These are phyloP conservation scores for Montipora capitata DNA, from an alignment of 92 coral and sea anemone species.

Conservation along the genomic window DNA sequence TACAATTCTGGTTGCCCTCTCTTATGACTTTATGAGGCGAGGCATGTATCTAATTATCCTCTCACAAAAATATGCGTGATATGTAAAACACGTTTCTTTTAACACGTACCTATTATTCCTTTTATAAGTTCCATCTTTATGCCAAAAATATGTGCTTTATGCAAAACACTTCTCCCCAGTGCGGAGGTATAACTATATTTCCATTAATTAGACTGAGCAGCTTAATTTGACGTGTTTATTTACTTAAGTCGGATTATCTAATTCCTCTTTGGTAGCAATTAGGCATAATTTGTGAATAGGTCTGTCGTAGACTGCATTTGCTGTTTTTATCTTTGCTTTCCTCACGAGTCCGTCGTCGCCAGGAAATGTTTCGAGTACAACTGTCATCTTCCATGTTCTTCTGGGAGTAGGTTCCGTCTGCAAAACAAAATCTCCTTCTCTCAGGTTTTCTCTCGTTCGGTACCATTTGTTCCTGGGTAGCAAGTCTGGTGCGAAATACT, in stretches of 20 bases:
- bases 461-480: too few species aligned
- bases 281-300: too few species aligned
- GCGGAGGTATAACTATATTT: conserved; percentile 5
- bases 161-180: conserved; percentile 31
- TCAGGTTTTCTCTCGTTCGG: not conserved
- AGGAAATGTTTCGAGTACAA: too few species aligned
- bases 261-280: conserved; percentile 14
- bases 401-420: not conserved
- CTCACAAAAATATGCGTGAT: not conserved
- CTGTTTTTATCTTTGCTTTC: too few species aligned
- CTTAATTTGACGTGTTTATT: not conserved
- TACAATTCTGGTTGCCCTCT: not conserved
- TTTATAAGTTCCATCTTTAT: too few species aligned
- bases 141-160: not conserved
- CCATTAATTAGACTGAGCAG: conserved; percentile 1
- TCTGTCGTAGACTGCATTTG: too few species aligned
- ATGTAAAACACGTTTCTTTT: not conserved
- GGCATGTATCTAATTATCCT: not conserved
- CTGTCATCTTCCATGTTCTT: conserved; percentile 12
- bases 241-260: conserved; percentile 3
- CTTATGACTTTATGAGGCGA: not conserved
- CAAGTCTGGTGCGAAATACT: too few species aligned
- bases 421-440: too few species aligned
- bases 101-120: too few species aligned
- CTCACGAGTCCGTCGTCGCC: too few species aligned